Conservation (phyloP, 1,140 invertebrate species). For the Procambarus virginalis region DNA sequence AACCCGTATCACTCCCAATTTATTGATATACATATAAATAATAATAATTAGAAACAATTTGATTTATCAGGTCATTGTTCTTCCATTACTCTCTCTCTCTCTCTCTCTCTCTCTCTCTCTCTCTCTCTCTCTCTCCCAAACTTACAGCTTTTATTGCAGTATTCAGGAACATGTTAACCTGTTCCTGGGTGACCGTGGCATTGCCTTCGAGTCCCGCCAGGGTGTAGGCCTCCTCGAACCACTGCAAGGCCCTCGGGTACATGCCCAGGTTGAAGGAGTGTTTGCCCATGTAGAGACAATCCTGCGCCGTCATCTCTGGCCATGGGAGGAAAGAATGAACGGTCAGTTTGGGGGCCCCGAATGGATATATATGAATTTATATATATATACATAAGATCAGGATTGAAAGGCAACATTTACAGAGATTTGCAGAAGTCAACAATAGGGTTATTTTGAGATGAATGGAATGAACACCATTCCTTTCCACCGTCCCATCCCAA, state of each 20-base stretch:
- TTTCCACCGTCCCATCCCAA: background rate
- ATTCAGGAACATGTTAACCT: conserved; percentile 73
- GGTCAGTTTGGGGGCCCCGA: too few relatives aligned
- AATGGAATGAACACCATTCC: too few relatives aligned
- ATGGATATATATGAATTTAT: too few relatives aligned
- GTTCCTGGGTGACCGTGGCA: conserved; percentile 72
- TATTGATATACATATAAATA: too few relatives aligned
- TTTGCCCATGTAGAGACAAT: conserved; percentile 75
- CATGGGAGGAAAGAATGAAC: background rate
- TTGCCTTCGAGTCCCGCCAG: conserved; percentile 72
- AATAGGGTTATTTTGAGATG: too few relatives aligned
- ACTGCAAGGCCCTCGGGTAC: conserved; percentile 74
- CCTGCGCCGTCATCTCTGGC: conserved; percentile 72
- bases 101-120: background rate
- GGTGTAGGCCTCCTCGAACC: conserved; percentile 74
- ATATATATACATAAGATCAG: too few relatives aligned
- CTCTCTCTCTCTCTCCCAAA: background rate
- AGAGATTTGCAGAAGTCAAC: too few relatives aligned
- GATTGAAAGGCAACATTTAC: too few relatives aligned
- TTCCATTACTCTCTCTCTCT: background rate
- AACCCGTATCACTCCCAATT: too few relatives aligned
- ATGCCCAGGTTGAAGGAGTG: conserved; percentile 74
- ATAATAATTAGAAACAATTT: too few relatives aligned
- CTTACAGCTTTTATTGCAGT: conserved; percentile 73
- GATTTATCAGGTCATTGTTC: too few relatives aligned